A percentile compares a stretch with the other conserved stretches of the same genome.
These are phyloP conservation scores for Zeuzera pyrina DNA, from an alignment of 2,888 invertebrate genomes.

Conservation along the genomic window DNA sequence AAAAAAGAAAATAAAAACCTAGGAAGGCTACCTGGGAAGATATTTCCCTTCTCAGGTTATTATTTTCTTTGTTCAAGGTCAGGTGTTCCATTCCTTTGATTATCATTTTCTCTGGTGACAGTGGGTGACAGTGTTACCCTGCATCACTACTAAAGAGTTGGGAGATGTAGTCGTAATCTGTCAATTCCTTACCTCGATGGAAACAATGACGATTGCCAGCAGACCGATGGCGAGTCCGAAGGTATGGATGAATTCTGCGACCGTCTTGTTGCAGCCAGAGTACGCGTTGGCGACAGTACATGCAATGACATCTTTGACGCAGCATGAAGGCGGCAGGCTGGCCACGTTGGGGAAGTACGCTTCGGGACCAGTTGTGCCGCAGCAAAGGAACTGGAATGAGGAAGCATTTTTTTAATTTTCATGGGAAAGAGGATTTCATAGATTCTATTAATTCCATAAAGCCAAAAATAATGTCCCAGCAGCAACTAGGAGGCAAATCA, in stretches of 20 bases:
- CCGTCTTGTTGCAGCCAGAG: conserved; percentile 56
- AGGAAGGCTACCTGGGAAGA: no score
- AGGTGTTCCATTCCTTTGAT: no score
- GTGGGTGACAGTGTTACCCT: no score
- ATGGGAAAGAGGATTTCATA: neutral
- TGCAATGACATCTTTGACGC: conserved; percentile 24
- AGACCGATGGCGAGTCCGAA: conserved; percentile 72
- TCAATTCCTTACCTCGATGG: conserved; percentile 74
- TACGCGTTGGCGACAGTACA: conserved; percentile 40
- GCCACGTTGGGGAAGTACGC: conserved; percentile 36
- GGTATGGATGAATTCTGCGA: conserved; percentile 50
- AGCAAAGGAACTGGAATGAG: conserved; percentile 67
- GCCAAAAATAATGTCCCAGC: no score
- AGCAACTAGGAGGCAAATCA: no score
- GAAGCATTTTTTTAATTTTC: neutral
- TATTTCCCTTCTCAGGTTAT: no score
- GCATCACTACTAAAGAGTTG: no score
- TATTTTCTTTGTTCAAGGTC: no score
- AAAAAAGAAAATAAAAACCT: no score
- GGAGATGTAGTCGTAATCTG: neutral
- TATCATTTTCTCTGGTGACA: no score
- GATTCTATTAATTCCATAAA: neutral
- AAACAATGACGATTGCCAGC: conserved; percentile 76
- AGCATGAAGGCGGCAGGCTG: conserved; percentile 53
- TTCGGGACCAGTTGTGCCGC: conserved; percentile 50